Evolutionary conservation across 2,113 vertebrate genomes (phyloP), one percentile per base, ranked within the genome.

Genomic region (Maccullochella peelii): DNA sequence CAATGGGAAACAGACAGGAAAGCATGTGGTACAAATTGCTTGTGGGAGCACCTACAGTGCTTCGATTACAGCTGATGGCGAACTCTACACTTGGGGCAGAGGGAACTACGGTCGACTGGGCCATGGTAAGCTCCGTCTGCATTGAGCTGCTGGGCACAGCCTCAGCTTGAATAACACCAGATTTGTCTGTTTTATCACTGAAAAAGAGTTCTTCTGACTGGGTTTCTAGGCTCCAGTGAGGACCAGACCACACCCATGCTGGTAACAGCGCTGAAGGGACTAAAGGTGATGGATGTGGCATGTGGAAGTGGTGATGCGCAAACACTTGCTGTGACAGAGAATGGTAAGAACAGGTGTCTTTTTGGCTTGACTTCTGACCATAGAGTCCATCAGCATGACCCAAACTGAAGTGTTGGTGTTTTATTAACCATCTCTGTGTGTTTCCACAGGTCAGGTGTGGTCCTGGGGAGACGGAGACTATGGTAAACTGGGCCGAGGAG

Each of bases 401-500:
- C 0, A 9, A 40, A 52, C 57, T 25, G 3, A 27, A 15, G 5
- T 10, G 8, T 25, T n/a, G 4, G 14, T 14, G 8, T n/a, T 59
- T 25, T 66, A 11, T 36, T 68, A 0, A 73, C 23, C 4, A 11
- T 23, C 21, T 75, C 10, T 3, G 4, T 38, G 6, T 73, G 14
- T 33, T 4, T 65, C 70, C 27, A 10, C 78, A 99, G 98, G 98
- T 77, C 98, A 99, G 79, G 98, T 99, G 4, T 99, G 98, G 98
- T 99, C 98, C 16, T 99, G 98, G 98, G 98, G 98, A 12, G 98
- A 99, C 49, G 98, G 98, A 3, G 98, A 99, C 89, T 99, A 99
- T 54, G 98, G 98, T 47, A 99, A 99, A 86, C 87, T 99, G 85
- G 98, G 98, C 82, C 94, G 98, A 86, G 98, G 98, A 36, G 98